Percentiles rank a stretch among this genome's conserved stretches.
Conservation (phyloP, 2,888 invertebrate species). For the Pseudococcus jackbeardsleyi region DNA sequence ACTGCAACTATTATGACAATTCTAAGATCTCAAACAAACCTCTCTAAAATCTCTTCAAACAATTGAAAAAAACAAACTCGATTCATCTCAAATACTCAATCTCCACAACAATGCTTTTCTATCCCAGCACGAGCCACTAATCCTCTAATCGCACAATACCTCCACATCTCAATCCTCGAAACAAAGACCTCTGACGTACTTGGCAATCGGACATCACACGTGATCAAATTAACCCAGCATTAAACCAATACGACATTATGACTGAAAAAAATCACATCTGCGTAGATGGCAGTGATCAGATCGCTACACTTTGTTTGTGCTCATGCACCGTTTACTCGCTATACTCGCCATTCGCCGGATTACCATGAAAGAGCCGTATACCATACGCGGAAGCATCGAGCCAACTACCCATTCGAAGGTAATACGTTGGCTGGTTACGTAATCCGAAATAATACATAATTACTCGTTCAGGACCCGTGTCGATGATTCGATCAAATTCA, state of each 20-base stretch:
- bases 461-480: conserved; percentile 7
- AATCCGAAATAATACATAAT: conserved; percentile 19
- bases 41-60: no score
- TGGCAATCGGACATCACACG: neutral
- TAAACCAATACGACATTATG: neutral
- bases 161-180: neutral
- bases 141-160: no score
- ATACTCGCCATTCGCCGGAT: neutral
- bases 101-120: no score
- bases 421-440: conserved; percentile 16
- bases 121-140: no score
- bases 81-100: no score
- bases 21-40: no score
- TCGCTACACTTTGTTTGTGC: conserved; percentile 37
- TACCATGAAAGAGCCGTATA: conserved; percentile 39
- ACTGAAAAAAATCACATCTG: conserved; percentile 13
- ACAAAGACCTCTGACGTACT: neutral
- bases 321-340: conserved; percentile 16
- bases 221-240: neutral
- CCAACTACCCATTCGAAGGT: conserved; percentile 34
- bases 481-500: conserved; percentile 8
- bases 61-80: no score
- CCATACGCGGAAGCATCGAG: conserved; percentile 24
- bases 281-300: conserved; percentile 15
- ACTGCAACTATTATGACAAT: no score